These are phyloP conservation scores for Barbus barbus DNA, from an alignment of 2,113 vertebrate genomes.

Conservation along the genomic window DNA sequence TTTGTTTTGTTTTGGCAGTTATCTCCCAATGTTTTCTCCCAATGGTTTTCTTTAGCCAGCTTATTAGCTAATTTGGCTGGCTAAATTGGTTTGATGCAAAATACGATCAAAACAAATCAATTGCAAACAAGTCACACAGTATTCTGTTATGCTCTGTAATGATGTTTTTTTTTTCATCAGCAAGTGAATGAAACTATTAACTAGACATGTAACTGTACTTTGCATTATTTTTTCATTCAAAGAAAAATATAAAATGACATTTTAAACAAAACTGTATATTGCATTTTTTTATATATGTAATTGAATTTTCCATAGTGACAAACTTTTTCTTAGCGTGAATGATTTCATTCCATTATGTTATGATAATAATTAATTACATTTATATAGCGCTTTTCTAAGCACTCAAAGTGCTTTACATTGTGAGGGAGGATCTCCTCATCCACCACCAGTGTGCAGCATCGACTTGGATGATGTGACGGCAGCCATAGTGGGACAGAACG, in stretches of 20 bases:
- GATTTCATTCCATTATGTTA: no score
- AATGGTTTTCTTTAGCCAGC: neutral
- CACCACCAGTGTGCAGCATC: no score
- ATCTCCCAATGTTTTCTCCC: neutral
- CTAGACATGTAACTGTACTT: neutral
- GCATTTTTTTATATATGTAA: neutral
- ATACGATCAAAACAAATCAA: neutral
- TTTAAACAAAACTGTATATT: no score
- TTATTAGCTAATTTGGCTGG: neutral
- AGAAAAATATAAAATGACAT: no score
- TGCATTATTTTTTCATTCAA: no score
- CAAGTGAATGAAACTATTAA: neutral
- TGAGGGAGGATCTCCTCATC: no score
- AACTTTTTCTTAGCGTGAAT: no score
- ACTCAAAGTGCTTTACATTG: no score
- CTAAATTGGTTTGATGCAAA: neutral
- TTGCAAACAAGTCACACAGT: neutral
- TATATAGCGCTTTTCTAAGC: no score
- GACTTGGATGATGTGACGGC: no score
- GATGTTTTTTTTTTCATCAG: neutral
- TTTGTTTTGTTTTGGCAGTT: neutral
- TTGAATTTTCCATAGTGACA: neutral
- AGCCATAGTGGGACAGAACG: no score
- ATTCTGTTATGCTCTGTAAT: neutral
- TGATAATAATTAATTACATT: no score